Percentiles rank a stretch among this genome's conserved stretches.
Conservation (phyloP, 2,888 invertebrate species). For the Yponomeuta evonymella region DNA sequence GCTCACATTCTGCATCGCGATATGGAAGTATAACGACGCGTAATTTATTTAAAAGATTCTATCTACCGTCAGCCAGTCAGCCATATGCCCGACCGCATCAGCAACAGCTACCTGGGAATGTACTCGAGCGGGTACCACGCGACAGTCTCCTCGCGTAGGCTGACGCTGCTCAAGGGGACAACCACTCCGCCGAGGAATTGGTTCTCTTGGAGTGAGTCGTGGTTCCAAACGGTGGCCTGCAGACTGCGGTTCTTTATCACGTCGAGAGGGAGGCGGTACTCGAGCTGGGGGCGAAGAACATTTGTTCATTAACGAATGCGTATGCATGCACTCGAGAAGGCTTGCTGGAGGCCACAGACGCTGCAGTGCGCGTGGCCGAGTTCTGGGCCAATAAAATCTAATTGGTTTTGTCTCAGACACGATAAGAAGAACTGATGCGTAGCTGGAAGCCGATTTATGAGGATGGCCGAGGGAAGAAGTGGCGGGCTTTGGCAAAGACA, state of each 20-base stretch:
- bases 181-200: conserved; percentile 95
- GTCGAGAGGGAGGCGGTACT: conserved; percentile 90
- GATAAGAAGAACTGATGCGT: too few relatives aligned
- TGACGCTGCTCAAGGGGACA: conserved; percentile 83
- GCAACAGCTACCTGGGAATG: conserved; percentile 52
- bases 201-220: conserved; percentile 95
- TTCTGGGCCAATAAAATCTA: too few relatives aligned
- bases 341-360: too few relatives aligned
- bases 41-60: neutral
- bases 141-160: conserved; percentile 85
- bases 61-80: conserved; percentile 8
- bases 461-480: too few relatives aligned
- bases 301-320: neutral
- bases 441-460: too few relatives aligned
- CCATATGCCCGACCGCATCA: conserved; percentile 14
- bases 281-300: conserved; percentile 75
- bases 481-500: too few relatives aligned
- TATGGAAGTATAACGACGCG: neutral
- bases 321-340: too few relatives aligned
- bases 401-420: too few relatives aligned
- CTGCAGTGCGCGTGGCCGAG: too few relatives aligned
- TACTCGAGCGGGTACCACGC: conserved; percentile 89
- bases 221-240: conserved; percentile 97
- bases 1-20: too few relatives aligned
- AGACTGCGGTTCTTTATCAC: conserved; percentile 83